Conservation (phyloP, 2,797 vertebrate species). For the Acrocephalus scirpaceus region DNA sequence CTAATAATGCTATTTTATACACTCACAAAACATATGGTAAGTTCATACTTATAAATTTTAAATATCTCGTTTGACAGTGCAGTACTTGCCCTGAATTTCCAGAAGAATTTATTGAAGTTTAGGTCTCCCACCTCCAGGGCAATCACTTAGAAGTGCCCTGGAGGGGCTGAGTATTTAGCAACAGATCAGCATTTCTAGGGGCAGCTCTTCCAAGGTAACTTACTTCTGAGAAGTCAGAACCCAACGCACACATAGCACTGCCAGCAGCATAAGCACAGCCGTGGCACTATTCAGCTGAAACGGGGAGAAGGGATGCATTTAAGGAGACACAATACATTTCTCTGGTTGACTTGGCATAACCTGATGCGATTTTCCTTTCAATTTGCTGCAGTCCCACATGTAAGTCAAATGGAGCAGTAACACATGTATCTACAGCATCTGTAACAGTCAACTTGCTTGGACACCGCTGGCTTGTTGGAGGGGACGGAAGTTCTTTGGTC, state of each 20-base stretch:
- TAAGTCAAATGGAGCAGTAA: constrained; percentile 38
- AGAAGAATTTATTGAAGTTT: not conserved
- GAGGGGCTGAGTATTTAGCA: not conserved
- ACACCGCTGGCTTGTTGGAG: not conserved
- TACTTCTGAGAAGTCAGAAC: not conserved
- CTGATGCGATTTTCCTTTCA: constrained; percentile 73
- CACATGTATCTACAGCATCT: constrained; percentile 10
- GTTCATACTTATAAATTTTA: not conserved
- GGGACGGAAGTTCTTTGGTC: accelerated
- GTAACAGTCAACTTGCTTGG: not conserved
- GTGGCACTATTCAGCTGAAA: not conserved
- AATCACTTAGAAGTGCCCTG: not conserved
- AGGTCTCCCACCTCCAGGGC: not conserved
- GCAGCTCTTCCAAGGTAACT: not conserved
- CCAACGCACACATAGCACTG: not conserved
- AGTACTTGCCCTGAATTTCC: not conserved
- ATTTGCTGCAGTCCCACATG: constrained; percentile 63
- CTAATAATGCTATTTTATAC: not conserved
- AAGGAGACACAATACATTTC: constrained; percentile 62
- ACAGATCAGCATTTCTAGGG: not conserved
- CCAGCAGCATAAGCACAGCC: not conserved
- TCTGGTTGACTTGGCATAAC: constrained; percentile 60
- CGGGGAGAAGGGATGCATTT: constrained; percentile 20
- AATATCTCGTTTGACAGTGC: not conserved
- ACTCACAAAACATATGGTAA: not conserved